Percentiles rank a stretch among this genome's conserved stretches.
These are phyloP conservation scores for Solenopsis invicta DNA, from an alignment of 1,140 invertebrate species.

Conservation along the genomic window DNA sequence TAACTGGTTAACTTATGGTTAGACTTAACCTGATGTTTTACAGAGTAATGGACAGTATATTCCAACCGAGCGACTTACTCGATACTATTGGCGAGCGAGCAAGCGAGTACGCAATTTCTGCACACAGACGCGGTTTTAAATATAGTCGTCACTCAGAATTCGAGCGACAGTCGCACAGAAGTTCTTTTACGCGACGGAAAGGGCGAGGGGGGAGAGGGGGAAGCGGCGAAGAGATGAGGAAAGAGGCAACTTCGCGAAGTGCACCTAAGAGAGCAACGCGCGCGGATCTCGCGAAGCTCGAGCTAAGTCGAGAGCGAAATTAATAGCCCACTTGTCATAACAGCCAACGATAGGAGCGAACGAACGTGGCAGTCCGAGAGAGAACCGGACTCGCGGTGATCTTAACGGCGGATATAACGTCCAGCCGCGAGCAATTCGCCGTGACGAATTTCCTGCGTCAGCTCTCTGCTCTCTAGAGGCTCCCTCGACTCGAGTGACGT, in stretches of 20 bases:
- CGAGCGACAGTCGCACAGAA: conserved; percentile 27
- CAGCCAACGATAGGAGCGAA: conserved; percentile 71
- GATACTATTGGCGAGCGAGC: not conserved
- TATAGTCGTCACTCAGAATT: conserved; percentile 62
- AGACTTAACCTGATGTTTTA: too few species aligned
- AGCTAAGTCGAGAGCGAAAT: conserved; percentile 74
- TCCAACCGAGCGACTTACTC: not conserved
- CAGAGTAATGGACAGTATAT: too few species aligned
- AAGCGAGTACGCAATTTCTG: conserved; percentile 9
- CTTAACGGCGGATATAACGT: conserved; percentile 68
- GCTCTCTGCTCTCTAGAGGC: conserved; percentile 64
- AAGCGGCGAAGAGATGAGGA: not conserved
- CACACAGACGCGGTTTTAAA: conserved; percentile 31
- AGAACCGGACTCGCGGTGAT: conserved; percentile 68
- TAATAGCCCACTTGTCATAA: conserved; percentile 78
- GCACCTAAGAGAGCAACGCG: conserved; percentile 52
- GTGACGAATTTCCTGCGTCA: conserved; percentile 77
- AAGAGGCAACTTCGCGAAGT: conserved; percentile 35
- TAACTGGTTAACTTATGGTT: too few species aligned
- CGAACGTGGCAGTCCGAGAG: conserved; percentile 44
- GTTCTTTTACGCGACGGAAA: conserved; percentile 13
- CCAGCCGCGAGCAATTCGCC: conserved; percentile 74
- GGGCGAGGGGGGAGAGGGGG: too few species aligned
- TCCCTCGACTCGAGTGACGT: conserved; percentile 70
- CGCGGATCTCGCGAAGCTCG: conserved; percentile 34